These are phyloP conservation scores for Neotoma lepida DNA, from an alignment of 2,113 vertebrate genomes.

Conservation along the genomic window DNA sequence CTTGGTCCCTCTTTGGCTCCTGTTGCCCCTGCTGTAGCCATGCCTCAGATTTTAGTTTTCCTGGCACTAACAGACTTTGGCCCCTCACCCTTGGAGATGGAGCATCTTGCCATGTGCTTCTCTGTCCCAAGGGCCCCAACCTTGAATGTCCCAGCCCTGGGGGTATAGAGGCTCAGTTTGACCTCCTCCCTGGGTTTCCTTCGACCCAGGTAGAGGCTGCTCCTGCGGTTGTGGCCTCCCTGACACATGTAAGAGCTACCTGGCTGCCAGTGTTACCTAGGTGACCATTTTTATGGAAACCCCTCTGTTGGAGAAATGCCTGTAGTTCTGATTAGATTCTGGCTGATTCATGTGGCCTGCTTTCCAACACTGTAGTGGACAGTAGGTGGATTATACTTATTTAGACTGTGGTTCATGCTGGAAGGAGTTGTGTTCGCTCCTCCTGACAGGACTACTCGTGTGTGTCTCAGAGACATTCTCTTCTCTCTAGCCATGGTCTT, in stretches of 20 bases:
- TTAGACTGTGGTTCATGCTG: not conserved
- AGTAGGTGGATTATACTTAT: not conserved
- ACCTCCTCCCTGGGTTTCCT: not conserved
- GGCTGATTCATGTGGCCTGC: not conserved
- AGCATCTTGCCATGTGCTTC: not conserved
- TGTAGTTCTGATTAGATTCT: not conserved
- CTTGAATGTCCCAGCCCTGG: not conserved
- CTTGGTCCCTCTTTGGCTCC: not conserved
- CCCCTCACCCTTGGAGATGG: not conserved
- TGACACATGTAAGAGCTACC: no score
- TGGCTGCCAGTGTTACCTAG: not conserved
- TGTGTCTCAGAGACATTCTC: not conserved
- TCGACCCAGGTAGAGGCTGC: accelerated
- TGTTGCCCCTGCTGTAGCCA: not conserved
- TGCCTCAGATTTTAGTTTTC: not conserved
- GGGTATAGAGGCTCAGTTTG: not conserved
- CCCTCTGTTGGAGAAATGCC: not conserved
- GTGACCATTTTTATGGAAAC: not conserved
- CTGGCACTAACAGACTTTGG: not conserved
- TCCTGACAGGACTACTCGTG: not conserved
- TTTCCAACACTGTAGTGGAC: not conserved
- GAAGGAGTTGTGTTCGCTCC: not conserved
- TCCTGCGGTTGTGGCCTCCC: not conserved
- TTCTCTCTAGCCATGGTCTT: not conserved
- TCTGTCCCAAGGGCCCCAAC: not conserved